Percentiles rank a stretch among this genome's conserved stretches.
Evolutionary conservation across 2,113 vertebrate species (phyloP).

Genomic region (Pantherophis guttatus): DNA sequence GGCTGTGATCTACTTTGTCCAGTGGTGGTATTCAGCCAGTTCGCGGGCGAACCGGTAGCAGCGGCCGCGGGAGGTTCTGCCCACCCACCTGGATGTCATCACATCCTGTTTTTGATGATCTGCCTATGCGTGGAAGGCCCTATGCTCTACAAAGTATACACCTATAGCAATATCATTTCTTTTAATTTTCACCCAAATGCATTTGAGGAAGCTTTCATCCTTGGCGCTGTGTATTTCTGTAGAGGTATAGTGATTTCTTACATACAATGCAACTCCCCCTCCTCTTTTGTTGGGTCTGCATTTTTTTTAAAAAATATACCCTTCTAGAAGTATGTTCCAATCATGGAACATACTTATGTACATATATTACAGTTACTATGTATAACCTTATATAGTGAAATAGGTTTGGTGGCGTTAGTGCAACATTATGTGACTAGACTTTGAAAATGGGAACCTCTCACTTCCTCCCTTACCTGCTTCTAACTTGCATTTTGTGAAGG

Average conservation of each 20-base stretch:
- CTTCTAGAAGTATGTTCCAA: background rate
- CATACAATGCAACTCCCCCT: background rate
- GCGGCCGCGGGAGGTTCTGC: no score
- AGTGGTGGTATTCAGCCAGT: no score
- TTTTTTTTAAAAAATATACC: background rate
- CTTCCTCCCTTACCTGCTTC: background rate
- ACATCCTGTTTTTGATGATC: no score
- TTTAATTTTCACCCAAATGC: no score
- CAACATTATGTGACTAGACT: background rate
- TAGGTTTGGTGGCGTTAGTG: background rate
- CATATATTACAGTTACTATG: background rate
- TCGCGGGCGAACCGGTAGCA: no score
- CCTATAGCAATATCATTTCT: no score
- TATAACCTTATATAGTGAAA: background rate
- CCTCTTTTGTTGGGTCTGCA: no score
- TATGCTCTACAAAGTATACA: no score
- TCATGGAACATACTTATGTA: background rate
- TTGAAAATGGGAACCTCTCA: background rate
- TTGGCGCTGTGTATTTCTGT: background rate
- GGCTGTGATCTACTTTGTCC: no score
- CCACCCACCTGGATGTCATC: no score
- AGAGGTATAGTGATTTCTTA: background rate
- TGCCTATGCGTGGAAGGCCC: no score
- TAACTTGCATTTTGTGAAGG: background rate
- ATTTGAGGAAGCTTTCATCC: background rate